A percentile compares a stretch with the other conserved stretches of the same genome.
Evolutionary conservation across 2,797 vertebrate species (phyloP).

Genomic region (Sciaenops ocellatus): DNA sequence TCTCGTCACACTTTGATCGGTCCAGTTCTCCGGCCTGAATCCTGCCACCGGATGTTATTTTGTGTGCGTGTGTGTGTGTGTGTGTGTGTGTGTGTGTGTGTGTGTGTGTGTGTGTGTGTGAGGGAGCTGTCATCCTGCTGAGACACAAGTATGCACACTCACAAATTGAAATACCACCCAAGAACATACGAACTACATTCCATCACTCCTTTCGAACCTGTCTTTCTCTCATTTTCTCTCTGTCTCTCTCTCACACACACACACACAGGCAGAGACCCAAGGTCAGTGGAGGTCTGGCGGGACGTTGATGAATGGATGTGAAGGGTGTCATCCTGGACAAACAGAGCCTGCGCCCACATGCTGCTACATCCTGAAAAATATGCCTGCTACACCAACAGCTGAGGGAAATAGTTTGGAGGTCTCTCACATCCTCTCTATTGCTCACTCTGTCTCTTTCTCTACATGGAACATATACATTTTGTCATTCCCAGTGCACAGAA

Average conservation of each 20-base stretch:
- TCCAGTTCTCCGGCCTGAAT: conserved; percentile 6
- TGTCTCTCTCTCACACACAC: conserved; percentile 8
- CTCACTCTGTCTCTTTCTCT: conserved; percentile 28
- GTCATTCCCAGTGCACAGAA: conserved; percentile 12
- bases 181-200: conserved; percentile 32
- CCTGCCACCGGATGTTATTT: conserved; percentile 4
- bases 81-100: neutral
- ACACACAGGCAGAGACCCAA: conserved; percentile 51
- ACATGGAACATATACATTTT: conserved; percentile 35
- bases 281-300: conserved; percentile 73
- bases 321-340: conserved; percentile 78
- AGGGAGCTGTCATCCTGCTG: conserved; percentile 19
- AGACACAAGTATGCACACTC: conserved; percentile 6
- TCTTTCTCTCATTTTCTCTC: conserved; percentile 34
- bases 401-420: conserved; percentile 68
- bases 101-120: neutral
- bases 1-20: conserved; percentile 2
- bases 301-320: conserved; percentile 80
- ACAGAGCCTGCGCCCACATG: conserved; percentile 74
- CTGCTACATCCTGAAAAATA: conserved; percentile 80
- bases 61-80: neutral
- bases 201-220: conserved; percentile 33
- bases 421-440: conserved; percentile 59
- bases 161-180: conserved; percentile 47
- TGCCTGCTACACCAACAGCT: conserved; percentile 58